phyloP scores from a whole-genome alignment of 2,113 vertebrate species.

The Argyrosomus japonicus region DNA sequence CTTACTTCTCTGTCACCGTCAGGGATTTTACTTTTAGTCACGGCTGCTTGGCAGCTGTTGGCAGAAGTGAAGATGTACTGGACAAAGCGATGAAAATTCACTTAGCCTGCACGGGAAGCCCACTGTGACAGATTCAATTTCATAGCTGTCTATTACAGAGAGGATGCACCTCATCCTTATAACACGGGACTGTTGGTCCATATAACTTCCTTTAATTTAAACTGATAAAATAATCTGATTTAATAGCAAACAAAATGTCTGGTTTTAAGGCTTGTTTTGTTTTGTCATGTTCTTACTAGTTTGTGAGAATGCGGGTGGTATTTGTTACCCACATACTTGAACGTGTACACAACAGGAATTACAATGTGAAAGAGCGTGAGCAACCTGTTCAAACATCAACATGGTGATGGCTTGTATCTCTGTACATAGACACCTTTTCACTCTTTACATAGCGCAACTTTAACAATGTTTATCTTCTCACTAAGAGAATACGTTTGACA shows the following conservation, averaged over 20 bases:
- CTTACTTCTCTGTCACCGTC: slow-evolving; percentile 36
- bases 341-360: slow-evolving; percentile 57
- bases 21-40: slow-evolving; percentile 33
- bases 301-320: slow-evolving; percentile 23
- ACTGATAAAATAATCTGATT: neutral
- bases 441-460: slow-evolving; percentile 47
- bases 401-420: slow-evolving; percentile 52
- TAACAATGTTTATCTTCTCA: slow-evolving; percentile 75
- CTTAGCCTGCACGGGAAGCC: slow-evolving; percentile 17
- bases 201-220: slow-evolving; percentile 1
- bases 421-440: slow-evolving; percentile 70
- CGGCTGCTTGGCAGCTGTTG: slow-evolving; percentile 46
- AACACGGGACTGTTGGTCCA: neutral
- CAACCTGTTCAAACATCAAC: slow-evolving; percentile 76
- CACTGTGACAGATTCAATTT: slow-evolving; percentile 40
- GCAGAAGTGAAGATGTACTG: slow-evolving; percentile 23
- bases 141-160: slow-evolving; percentile 37
- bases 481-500: slow-evolving; percentile 66
- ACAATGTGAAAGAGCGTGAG: slow-evolving; percentile 59
- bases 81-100: slow-evolving; percentile 26
- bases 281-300: slow-evolving; percentile 22
- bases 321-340: slow-evolving; percentile 57
- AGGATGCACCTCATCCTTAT: slow-evolving; percentile 36
- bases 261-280: neutral
- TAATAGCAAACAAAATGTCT: neutral